These are phyloP conservation scores for Periplaneta americana DNA, from an alignment of 1,140 invertebrate species.

Conservation along the genomic window DNA sequence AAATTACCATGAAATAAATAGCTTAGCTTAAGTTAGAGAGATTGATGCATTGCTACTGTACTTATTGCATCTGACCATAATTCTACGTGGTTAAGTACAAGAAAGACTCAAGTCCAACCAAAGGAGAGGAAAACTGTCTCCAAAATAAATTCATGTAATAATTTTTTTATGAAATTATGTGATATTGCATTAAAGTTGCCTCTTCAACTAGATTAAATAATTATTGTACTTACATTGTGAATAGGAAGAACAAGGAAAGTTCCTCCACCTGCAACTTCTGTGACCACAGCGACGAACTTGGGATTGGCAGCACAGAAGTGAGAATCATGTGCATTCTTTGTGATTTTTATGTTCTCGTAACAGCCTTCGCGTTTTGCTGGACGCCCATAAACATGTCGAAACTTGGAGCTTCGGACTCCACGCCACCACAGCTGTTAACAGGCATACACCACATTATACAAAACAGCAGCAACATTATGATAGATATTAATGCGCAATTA, in stretches of 20 bases:
- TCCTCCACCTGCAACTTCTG: conserved; percentile 89
- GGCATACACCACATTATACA: background rate
- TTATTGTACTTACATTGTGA: conserved; percentile 77
- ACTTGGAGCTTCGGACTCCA: conserved; percentile 83
- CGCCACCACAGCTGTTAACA: conserved; percentile 72
- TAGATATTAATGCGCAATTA: too few species aligned
- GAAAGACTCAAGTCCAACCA: too few species aligned
- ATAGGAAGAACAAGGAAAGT: conserved; percentile 88
- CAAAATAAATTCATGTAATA: too few species aligned
- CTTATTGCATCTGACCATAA: too few species aligned
- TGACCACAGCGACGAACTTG: conserved; percentile 90
- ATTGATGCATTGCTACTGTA: too few species aligned
- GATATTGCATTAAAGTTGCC: too few species aligned
- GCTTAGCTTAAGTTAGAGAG: too few species aligned
- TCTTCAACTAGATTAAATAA: too few species aligned
- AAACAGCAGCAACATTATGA: background rate
- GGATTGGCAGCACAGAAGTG: conserved; percentile 91
- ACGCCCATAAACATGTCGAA: conserved; percentile 88
- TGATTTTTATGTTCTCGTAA: conserved; percentile 91
- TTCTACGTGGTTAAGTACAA: too few species aligned
- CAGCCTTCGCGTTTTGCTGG: conserved; percentile 82
- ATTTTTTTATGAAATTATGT: too few species aligned
- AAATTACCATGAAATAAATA: too few species aligned
- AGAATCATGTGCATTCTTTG: conserved; percentile 86
- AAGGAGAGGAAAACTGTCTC: too few species aligned